A percentile compares a stretch with the other conserved stretches of the same genome.
phyloP scores from a whole-genome alignment of 2,797 vertebrate species.

The Otolemur crassicaudatus region DNA sequence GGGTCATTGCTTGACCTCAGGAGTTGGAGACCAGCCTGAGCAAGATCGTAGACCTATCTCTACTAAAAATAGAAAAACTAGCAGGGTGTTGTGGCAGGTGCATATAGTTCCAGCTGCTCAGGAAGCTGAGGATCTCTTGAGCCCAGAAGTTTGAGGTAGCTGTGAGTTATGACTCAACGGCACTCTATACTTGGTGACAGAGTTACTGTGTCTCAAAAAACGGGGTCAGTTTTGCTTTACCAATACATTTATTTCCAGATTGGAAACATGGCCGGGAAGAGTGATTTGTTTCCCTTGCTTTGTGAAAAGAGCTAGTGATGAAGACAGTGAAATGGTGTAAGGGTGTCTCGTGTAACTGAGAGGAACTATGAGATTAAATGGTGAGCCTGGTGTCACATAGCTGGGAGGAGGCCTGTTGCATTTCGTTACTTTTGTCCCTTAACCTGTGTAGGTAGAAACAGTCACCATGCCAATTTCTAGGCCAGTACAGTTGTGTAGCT shows the following conservation, averaged over 20 bases:
- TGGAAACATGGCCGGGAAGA: neutral
- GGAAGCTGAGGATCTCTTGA: no score
- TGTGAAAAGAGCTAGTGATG: neutral
- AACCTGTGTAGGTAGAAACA: neutral
- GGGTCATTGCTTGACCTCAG: no score
- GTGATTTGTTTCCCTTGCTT: neutral
- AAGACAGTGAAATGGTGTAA: neutral
- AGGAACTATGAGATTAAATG: neutral
- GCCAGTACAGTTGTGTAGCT: neutral
- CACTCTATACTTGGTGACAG: no score
- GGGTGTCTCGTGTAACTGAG: neutral
- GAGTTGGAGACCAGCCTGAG: no score
- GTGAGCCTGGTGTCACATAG: rapidly evolving
- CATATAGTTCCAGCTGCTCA: no score
- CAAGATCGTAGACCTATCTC: no score
- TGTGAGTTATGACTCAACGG: no score
- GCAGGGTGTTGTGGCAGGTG: no score
- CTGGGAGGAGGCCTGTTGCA: neutral
- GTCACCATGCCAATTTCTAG: neutral
- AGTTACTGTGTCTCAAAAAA: no score
- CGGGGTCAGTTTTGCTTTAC: neutral
- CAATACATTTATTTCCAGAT: neutral
- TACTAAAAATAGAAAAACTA: no score
- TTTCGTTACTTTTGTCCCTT: neutral
- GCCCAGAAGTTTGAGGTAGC: no score